Evolutionary conservation across 2,888 invertebrate species (phyloP).

Genomic region (Thumatha senex): DNA sequence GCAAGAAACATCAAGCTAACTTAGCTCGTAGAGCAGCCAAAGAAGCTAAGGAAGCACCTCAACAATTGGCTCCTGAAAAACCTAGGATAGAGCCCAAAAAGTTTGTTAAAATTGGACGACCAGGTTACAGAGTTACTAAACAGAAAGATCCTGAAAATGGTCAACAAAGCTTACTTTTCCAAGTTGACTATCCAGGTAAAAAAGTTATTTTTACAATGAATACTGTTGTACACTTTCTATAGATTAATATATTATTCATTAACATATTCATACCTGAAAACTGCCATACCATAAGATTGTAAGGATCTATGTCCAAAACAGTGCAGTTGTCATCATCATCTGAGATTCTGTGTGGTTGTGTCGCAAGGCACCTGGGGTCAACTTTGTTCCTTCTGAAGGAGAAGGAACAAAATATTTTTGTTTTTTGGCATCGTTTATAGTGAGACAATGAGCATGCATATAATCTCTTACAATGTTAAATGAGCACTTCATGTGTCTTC

Average conservation of each 20-base stretch:
- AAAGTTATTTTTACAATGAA: neutral
- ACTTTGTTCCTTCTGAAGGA: too few relatives aligned
- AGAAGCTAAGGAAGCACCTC: conserved; percentile 98
- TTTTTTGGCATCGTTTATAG: too few relatives aligned
- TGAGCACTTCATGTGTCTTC: too few relatives aligned
- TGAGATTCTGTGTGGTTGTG: too few relatives aligned
- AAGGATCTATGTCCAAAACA: too few relatives aligned
- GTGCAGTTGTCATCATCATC: too few relatives aligned
- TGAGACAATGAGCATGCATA: too few relatives aligned
- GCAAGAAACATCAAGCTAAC: conserved; percentile 99
- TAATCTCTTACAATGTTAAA: too few relatives aligned
- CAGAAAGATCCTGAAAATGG: conserved; percentile 97
- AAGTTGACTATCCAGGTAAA: conserved; percentile 94
- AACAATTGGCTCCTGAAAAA: conserved; percentile 96
- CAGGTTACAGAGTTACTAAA: conserved; percentile 99
- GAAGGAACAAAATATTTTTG: too few relatives aligned
- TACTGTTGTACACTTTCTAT: neutral
- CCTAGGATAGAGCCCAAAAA: conserved; percentile 99
- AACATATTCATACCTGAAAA: too few relatives aligned
- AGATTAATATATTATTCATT: neutral
- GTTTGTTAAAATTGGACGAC: conserved; percentile 99
- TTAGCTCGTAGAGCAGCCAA: conserved; percentile 98
- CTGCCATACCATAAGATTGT: too few relatives aligned
- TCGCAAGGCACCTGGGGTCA: too few relatives aligned
- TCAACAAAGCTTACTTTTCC: conserved; percentile 98